A percentile compares a stretch with the other conserved stretches of the same genome.
phyloP scores from a whole-genome alignment of 2,888 invertebrate species.

The Heteromurus nitidus region DNA sequence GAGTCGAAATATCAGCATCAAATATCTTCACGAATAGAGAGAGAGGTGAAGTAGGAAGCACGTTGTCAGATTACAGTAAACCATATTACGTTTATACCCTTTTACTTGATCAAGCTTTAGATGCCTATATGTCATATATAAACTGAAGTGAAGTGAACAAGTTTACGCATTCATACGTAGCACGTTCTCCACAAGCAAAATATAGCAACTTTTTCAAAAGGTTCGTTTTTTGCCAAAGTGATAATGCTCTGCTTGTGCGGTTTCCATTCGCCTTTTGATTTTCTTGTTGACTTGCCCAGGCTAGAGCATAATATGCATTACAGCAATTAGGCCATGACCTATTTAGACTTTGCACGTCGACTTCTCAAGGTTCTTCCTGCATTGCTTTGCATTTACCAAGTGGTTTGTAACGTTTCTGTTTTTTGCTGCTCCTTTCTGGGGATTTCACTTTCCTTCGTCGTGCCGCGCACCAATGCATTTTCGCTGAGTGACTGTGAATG shows the following conservation, averaged over 20 bases:
- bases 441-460: constrained; percentile 15
- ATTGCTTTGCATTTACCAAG: constrained; percentile 51
- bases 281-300: too few relatives aligned
- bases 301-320: constrained; percentile 49
- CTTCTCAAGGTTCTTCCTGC: constrained; percentile 71
- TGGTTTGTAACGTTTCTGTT: constrained; percentile 7
- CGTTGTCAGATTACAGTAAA: background rate
- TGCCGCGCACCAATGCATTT: background rate
- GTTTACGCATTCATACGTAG: too few relatives aligned
- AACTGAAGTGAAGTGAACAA: too few relatives aligned
- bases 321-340: constrained; percentile 70
- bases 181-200: too few relatives aligned
- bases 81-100: too few relatives aligned
- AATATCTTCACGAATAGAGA: too few relatives aligned
- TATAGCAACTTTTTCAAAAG: too few relatives aligned
- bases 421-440: background rate
- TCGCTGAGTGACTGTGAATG: background rate
- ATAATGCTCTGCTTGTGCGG: constrained; percentile 19
- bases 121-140: too few relatives aligned
- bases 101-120: background rate
- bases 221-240: too few relatives aligned
- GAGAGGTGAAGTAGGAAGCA: constrained; percentile 8
- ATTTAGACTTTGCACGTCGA: constrained; percentile 66
- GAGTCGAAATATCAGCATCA: too few relatives aligned
- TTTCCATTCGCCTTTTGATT: too few relatives aligned